A percentile compares a stretch with the other conserved stretches of the same genome.
These are phyloP conservation scores for Ophion obscuratus DNA, from an alignment of 2,888 invertebrate genomes.

Conservation along the genomic window DNA sequence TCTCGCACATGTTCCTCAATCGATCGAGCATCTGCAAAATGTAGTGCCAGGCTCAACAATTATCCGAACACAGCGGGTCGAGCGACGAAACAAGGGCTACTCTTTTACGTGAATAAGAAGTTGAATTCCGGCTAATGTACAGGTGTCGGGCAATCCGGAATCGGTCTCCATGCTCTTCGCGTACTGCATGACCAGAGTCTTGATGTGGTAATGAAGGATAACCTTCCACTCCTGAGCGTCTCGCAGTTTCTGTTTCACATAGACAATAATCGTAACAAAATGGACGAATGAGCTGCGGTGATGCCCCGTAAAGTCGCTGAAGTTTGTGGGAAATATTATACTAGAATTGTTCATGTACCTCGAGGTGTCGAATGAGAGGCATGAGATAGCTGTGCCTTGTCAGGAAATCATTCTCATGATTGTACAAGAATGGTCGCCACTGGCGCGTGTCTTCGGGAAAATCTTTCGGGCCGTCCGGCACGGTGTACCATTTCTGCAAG, in stretches of 20 bases:
- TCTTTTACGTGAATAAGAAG: conserved; percentile 72
- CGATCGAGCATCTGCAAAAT: conserved; percentile 82
- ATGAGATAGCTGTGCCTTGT: conserved; percentile 76
- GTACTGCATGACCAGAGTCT: conserved; percentile 85
- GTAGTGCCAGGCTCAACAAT: background rate
- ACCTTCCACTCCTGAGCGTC: conserved; percentile 83
- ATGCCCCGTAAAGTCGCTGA: too few relatives aligned
- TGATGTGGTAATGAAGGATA: conserved; percentile 86
- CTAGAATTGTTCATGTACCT: conserved; percentile 67
- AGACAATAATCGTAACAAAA: background rate
- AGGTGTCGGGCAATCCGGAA: conserved; percentile 30
- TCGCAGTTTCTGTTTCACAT: conserved; percentile 84
- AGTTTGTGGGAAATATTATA: too few relatives aligned
- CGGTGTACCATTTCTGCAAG: conserved; percentile 84
- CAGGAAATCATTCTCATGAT: conserved; percentile 85
- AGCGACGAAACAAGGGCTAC: background rate
- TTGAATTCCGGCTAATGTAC: conserved; percentile 51
- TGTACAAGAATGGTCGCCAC: conserved; percentile 87
- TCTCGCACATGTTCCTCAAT: conserved; percentile 80
- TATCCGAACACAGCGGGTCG: background rate
- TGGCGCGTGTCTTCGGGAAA: conserved; percentile 68
- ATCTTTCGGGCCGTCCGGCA: conserved; percentile 80
- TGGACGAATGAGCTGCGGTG: too few relatives aligned
- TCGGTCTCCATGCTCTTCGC: conserved; percentile 71
- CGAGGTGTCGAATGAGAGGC: conserved; percentile 74